Evolutionary conservation across 2,113 vertebrate species (phyloP).

Genomic region (Zeus faber): DNA sequence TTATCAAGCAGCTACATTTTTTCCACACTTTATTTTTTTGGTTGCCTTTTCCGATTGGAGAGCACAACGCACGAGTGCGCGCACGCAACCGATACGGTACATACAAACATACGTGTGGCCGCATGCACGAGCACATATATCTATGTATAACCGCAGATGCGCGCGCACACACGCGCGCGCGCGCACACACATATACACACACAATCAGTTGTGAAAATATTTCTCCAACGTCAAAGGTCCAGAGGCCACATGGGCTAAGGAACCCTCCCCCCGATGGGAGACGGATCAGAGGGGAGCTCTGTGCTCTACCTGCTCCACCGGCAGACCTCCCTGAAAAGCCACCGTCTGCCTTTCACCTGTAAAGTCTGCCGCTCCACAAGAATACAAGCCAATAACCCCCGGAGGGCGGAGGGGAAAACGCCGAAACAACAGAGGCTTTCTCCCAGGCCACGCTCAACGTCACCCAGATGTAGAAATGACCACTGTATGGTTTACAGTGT

Average conservation of each 20-base stretch:
- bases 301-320: slow-evolving; percentile 51
- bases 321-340: slow-evolving; percentile 63
- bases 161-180: slow-evolving; percentile 6
- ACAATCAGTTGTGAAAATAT: slow-evolving; percentile 74
- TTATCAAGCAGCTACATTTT: slow-evolving; percentile 59
- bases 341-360: slow-evolving; percentile 52
- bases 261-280: slow-evolving; percentile 38
- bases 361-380: slow-evolving; percentile 20
- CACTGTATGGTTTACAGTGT: slow-evolving; percentile 38
- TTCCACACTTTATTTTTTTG: slow-evolving; percentile 33
- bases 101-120: background rate
- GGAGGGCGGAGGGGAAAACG: slow-evolving; percentile 1
- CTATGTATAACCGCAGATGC: background rate
- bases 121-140: background rate
- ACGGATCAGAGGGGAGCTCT: slow-evolving; percentile 46
- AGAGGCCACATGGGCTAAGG: slow-evolving; percentile 36
- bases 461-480: slow-evolving; percentile 48
- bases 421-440: background rate
- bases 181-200: slow-evolving; percentile 17
- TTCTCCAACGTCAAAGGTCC: slow-evolving; percentile 57
- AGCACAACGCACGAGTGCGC: slow-evolving; percentile 29
- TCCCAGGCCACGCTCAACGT: slow-evolving; percentile 11
- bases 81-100: background rate
- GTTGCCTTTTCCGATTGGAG: slow-evolving; percentile 43
- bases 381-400: slow-evolving; percentile 39